A percentile compares a stretch with the other conserved stretches of the same genome.
These are phyloP conservation scores for Chaetoderma sp. DNA, from an alignment of 2,888 invertebrate genomes.

Conservation along the genomic window DNA sequence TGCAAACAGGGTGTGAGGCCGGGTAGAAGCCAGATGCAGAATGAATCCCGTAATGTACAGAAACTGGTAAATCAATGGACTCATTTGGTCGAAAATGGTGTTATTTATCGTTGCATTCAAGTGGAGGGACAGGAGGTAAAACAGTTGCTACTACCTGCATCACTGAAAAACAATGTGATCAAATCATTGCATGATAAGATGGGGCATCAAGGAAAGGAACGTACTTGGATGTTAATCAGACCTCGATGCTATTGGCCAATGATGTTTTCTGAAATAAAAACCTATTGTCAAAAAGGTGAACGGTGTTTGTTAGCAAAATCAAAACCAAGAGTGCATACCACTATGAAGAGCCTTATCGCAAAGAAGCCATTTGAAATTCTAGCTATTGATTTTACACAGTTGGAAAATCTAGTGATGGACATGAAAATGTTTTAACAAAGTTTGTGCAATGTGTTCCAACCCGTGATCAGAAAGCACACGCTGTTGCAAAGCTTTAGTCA, in stretches of 20 bases:
- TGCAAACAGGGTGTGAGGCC: not conserved
- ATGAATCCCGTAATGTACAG: not conserved
- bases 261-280: constrained; percentile 10
- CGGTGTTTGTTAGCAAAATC: constrained; percentile 21
- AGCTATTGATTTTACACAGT: constrained; percentile 17
- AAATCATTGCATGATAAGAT: constrained; percentile 3
- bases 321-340: not conserved
- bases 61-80: constrained; percentile 2
- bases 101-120: not conserved
- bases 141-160: not conserved
- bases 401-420: constrained; percentile 18
- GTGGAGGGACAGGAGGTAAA: not conserved
- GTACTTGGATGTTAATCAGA: constrained; percentile 7
- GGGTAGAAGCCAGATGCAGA: not conserved
- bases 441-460: constrained; percentile 5
- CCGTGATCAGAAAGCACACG: constrained; percentile 11
- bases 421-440: constrained; percentile 13
- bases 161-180: not conserved
- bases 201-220: constrained; percentile 16
- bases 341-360: constrained; percentile 7
- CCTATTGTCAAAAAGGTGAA: constrained; percentile 5
- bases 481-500: constrained; percentile 14
- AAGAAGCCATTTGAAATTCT: constrained; percentile 18
- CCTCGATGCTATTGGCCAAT: constrained; percentile 23
- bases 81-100: not conserved